These are phyloP conservation scores for Ptyas mucosa DNA, from an alignment of 2,113 vertebrate genomes.

Conservation along the genomic window DNA sequence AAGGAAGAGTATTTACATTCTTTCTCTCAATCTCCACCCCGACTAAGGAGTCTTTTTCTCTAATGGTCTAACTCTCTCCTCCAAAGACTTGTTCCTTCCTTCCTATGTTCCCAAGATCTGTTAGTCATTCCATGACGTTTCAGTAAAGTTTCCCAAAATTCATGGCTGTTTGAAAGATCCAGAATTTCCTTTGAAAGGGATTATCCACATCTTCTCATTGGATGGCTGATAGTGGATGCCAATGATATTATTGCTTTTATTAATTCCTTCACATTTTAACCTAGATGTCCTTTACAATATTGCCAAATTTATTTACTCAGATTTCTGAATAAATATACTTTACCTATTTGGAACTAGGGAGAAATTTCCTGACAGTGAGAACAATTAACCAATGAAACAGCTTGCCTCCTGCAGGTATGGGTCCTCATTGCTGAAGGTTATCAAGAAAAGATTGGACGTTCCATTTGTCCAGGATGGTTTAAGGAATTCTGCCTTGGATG, in stretches of 20 bases:
- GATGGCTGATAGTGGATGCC: not conserved
- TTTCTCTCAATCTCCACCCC: not conserved
- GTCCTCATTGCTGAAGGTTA: not conserved
- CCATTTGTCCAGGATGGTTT: not conserved
- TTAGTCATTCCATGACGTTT: not conserved
- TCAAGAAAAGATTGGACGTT: not conserved
- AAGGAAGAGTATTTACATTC: not conserved
- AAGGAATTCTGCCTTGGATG: not conserved
- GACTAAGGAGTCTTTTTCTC: not conserved
- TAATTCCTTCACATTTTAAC: not conserved
- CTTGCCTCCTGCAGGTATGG: not conserved
- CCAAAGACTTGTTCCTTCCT: not conserved
- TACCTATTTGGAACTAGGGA: not conserved
- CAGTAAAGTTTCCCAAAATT: not conserved
- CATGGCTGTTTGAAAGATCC: not conserved
- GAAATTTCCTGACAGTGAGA: not conserved
- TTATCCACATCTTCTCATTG: not conserved
- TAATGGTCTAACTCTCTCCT: not conserved
- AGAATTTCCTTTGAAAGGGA: not conserved
- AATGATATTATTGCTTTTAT: not conserved
- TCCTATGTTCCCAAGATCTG: not conserved
- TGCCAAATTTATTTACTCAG: not conserved
- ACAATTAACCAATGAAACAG: not conserved
- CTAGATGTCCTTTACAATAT: not conserved
- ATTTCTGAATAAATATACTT: not conserved